Evolutionary conservation across 1,140 invertebrate species (phyloP).

Genomic region (Halesus radiatus): DNA sequence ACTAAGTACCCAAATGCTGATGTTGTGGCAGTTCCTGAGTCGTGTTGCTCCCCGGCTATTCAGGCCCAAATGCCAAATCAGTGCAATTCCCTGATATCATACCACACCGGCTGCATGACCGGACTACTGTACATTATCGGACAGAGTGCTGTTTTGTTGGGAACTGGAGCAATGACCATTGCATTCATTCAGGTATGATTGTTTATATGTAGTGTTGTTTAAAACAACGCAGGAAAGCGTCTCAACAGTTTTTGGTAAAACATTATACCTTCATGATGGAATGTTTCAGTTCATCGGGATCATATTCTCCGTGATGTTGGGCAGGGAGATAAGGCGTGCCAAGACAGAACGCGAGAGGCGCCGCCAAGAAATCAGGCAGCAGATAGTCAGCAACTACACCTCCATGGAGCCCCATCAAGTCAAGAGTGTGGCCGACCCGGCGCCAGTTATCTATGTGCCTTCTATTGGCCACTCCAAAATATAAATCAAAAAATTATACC

Average conservation of each 20-base stretch:
- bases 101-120: constrained; percentile 75
- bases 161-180: constrained; percentile 85
- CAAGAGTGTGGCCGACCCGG: constrained; percentile 61
- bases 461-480: constrained; percentile 63
- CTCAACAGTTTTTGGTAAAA: too few species aligned
- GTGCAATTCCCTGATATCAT: constrained; percentile 30
- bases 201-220: too few species aligned
- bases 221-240: background rate
- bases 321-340: constrained; percentile 84
- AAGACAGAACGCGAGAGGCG: constrained; percentile 80
- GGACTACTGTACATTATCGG: constrained; percentile 77
- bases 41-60: background rate
- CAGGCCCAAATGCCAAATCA: background rate
- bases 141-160: constrained; percentile 81
- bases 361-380: constrained; percentile 74
- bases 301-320: constrained; percentile 88
- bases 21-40: constrained; percentile 60
- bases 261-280: too few species aligned
- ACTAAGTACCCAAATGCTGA: constrained; percentile 72
- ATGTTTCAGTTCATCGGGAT: constrained; percentile 84
- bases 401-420: constrained; percentile 60
- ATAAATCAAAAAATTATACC: background rate
- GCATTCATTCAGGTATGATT: constrained; percentile 80
- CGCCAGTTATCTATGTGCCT: constrained; percentile 67
- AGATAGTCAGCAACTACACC: constrained; percentile 66